Evolutionary conservation across 2,888 invertebrate genomes (phyloP).

Genomic region (Desoria tigrina): DNA sequence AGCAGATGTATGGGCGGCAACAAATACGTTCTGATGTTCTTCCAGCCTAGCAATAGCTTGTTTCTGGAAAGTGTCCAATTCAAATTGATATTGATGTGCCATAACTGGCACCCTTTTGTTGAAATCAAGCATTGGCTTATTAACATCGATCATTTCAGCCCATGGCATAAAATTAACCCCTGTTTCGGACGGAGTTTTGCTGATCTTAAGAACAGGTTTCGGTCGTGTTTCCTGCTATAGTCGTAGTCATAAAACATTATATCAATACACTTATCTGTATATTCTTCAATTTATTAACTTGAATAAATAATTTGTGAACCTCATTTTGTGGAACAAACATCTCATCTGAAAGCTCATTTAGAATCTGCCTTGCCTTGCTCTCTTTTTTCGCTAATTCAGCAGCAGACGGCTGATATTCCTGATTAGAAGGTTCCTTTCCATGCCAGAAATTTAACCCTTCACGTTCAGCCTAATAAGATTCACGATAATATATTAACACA

Average conservation of each 20-base stretch:
- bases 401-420: slow-evolving; percentile 49
- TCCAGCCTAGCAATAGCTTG: slow-evolving; percentile 92
- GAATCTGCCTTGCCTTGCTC: slow-evolving; percentile 36
- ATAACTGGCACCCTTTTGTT: slow-evolving; percentile 76
- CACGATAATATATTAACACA: too few relatives aligned
- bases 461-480: neutral
- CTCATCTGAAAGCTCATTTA: slow-evolving; percentile 28
- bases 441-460: slow-evolving; percentile 45
- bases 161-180: slow-evolving; percentile 68
- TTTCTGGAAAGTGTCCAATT: slow-evolving; percentile 95
- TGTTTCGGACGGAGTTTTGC: slow-evolving; percentile 59
- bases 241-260: too few relatives aligned
- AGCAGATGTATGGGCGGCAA: slow-evolving; percentile 98
- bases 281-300: neutral
- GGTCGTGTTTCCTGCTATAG: slow-evolving; percentile 24
- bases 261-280: neutral
- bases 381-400: slow-evolving; percentile 43
- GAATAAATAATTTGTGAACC: neutral
- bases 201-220: slow-evolving; percentile 70
- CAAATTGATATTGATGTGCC: slow-evolving; percentile 84
- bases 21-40: slow-evolving; percentile 92
- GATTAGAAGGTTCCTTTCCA: slow-evolving; percentile 46
- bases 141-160: slow-evolving; percentile 84
- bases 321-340: slow-evolving; percentile 9
- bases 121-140: slow-evolving; percentile 78